A percentile compares a stretch with the other conserved stretches of the same genome.
Evolutionary conservation across 2,888 invertebrate genomes (phyloP).

Genomic region (Germaria angustata): DNA sequence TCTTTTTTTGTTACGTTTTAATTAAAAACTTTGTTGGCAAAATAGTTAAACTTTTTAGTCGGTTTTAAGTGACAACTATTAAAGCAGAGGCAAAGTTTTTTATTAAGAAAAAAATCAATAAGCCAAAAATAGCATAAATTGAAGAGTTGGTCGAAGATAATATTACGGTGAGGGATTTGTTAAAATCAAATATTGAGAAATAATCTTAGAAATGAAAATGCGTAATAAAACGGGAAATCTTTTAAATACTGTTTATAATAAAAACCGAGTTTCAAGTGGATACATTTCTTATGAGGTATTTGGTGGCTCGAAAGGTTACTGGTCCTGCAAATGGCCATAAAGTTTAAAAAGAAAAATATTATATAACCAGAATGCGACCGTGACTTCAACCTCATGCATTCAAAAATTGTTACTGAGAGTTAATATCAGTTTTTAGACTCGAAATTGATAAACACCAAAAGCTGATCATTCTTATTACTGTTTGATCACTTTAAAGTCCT

Average conservation of each 20-base stretch:
- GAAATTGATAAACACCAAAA: no score
- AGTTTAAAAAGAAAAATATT: no score
- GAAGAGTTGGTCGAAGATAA: neutral
- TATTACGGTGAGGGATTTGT: neutral
- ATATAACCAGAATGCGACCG: no score
- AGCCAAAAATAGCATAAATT: neutral
- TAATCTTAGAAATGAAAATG: slow-evolving; percentile 5
- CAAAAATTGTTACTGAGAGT: no score
- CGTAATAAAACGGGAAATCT: neutral
- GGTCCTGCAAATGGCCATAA: no score
- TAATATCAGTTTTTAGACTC: no score
- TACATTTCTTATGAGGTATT: no score
- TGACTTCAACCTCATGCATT: no score
- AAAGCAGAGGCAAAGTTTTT: slow-evolving; percentile 45
- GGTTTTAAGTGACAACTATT: slow-evolving; percentile 42
- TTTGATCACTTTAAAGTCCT: no score
- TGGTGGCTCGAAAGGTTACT: no score
- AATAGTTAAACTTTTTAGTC: slow-evolving; percentile 22
- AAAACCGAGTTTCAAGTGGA: no score
- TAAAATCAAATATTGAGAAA: neutral
- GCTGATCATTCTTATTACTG: no score
- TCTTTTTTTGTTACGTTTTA: slow-evolving; percentile 54
- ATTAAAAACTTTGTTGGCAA: slow-evolving; percentile 50
- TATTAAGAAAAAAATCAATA: slow-evolving; percentile 34
- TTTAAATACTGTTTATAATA: neutral